Percentiles rank a stretch among this genome's conserved stretches.
Conservation (phyloP, 2,113 vertebrate species). For the Reinhardtius hippoglossoides region DNA sequence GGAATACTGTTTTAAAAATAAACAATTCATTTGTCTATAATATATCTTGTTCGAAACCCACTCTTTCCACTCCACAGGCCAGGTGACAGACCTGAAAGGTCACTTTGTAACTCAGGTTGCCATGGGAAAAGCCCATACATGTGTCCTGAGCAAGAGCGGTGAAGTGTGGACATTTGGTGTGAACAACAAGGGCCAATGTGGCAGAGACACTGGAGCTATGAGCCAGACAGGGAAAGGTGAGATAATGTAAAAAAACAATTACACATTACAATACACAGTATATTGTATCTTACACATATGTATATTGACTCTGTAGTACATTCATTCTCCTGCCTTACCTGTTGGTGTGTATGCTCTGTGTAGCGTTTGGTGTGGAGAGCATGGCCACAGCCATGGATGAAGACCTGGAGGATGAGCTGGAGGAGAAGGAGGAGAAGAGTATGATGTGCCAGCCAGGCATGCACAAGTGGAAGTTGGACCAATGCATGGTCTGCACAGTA, state of each 20-base stretch:
- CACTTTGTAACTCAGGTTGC: constrained; percentile 98
- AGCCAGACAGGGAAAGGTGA: constrained; percentile 96
- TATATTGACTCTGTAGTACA: neutral
- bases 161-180: constrained; percentile 99
- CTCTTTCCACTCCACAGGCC: constrained; percentile 81
- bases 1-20: neutral
- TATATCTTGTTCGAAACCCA: neutral
- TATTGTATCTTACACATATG: neutral
- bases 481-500: constrained; percentile 99
- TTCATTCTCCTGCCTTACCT: neutral
- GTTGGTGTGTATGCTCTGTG: neutral
- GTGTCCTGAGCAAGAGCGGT: constrained; percentile 95
- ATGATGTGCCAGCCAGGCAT: constrained; percentile 99
- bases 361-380: constrained; percentile 96
- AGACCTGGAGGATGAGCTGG: constrained; percentile 96
- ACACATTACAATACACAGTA: neutral
- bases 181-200: constrained; percentile 99
- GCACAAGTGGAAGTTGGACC: constrained; percentile 99
- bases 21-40: neutral
- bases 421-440: constrained; percentile 98
- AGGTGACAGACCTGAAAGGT: constrained; percentile 97
- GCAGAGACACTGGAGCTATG: constrained; percentile 95
- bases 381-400: constrained; percentile 99
- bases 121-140: constrained; percentile 99
- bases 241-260: neutral